These are phyloP conservation scores for Hymenopus coronatus DNA, from an alignment of 2,888 invertebrate species.

Conservation along the genomic window DNA sequence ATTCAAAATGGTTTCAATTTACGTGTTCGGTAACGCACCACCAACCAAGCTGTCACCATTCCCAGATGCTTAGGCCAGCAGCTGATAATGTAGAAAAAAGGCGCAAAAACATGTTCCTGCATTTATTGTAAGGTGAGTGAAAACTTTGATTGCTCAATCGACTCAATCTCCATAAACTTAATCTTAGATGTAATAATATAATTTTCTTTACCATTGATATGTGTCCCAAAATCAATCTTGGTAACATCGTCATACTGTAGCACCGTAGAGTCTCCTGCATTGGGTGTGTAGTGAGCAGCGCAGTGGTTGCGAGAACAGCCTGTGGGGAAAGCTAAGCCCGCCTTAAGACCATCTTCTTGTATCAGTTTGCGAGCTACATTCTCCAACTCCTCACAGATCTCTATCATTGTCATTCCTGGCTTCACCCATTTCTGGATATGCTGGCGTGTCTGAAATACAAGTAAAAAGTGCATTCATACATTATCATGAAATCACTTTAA, in stretches of 20 bases:
- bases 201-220: conserved; percentile 74
- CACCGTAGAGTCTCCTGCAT: conserved; percentile 95
- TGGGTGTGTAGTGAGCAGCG: conserved; percentile 99
- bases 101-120: too few relatives aligned
- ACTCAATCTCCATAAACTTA: too few relatives aligned
- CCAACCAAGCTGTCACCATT: too few relatives aligned
- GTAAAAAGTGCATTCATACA: too few relatives aligned
- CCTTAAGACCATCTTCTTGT: conserved; percentile 90
- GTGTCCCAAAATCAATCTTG: conserved; percentile 98
- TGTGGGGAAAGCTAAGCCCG: conserved; percentile 94
- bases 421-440: conserved; percentile 93
- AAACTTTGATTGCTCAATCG: too few relatives aligned
- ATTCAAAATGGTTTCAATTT: too few relatives aligned
- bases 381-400: conserved; percentile 96
- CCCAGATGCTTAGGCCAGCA: too few relatives aligned
- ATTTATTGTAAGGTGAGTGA: too few relatives aligned
- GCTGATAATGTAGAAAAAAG: not conserved
- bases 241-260: conserved; percentile 95
- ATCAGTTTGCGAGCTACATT: conserved; percentile 87
- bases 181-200: too few relatives aligned
- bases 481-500: too few relatives aligned
- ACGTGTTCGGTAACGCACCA: too few relatives aligned
- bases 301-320: conserved; percentile 99
- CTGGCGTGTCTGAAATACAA: conserved; percentile 69
- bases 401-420: conserved; percentile 98